Base-by-base conservation (phyloP, 37 sponge, comb jelly and placozoan species). In the Bolinopsis microptera region DNA sequence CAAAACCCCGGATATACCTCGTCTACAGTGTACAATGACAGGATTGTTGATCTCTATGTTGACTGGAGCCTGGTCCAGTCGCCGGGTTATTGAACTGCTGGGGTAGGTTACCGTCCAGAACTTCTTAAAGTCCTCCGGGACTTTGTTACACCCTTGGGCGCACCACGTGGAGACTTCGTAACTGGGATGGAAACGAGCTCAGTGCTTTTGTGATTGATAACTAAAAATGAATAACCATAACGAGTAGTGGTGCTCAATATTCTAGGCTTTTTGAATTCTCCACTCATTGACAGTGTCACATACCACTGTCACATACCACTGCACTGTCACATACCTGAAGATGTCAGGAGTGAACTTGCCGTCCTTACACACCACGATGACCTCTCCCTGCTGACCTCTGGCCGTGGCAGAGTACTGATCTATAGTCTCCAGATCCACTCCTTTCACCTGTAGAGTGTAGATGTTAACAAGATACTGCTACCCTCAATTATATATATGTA, bases 341-440 rank as follows among this genome's bases (percentile, higher is more conserved):
- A 72, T 28, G 75, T 72, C 31, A 8, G 75, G 75, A 28, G 75
- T 30, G 26, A 72, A 72, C 75, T 72, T 28, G 26, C 75, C 75
- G 31, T 72, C 31, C 26, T 72, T 72, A 28, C 75, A 72, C 31
- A 28, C 31, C n/a, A 72, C n/a, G 31, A 72, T 28, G 13, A 72
- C 18, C 75, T 72, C 75, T 8, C 75, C 75, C 26, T 28, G 26
- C 26, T 72, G 75, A n/a, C 31, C 75, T 28, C 75, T 8, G 26
- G 75, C 75, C 18, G 75, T 72, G 5, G 75, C 31, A 28, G 75
- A 72, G 75, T 72, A 72, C 75, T 72, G 31, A n/a, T 72, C 75
- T 30, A 72, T 72, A 24, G 26, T 72, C 31, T n/a, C 26, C 31
- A 72, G 75, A n/a, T 30, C 75, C 26, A 72, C 75, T 3, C 31